These are phyloP conservation scores for Cebus imitator DNA, from an alignment of 2,113 vertebrate species.

Conservation along the genomic window DNA sequence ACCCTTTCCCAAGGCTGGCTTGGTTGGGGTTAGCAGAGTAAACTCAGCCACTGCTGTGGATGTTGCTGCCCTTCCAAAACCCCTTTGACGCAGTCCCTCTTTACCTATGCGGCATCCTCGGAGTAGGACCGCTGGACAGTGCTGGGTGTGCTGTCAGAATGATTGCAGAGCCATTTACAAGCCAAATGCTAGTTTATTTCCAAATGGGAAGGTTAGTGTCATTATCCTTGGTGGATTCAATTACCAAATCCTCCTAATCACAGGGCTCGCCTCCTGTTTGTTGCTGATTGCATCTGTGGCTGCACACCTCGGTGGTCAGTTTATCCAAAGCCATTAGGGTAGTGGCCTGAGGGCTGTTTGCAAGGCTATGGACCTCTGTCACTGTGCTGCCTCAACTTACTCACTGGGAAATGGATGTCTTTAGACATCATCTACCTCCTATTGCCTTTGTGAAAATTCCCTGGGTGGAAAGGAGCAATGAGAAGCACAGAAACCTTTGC, in stretches of 20 bases:
- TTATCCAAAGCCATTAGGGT: conserved; percentile 61
- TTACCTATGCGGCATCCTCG: conserved; percentile 63
- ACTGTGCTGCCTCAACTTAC: conserved; percentile 1
- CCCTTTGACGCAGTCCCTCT: conserved; percentile 60
- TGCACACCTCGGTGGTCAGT: conserved; percentile 69
- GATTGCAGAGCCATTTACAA: conserved; percentile 75
- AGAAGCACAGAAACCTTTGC: not conserved
- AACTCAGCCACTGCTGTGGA: not conserved
- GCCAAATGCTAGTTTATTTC: conserved; percentile 81
- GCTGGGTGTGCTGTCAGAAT: conserved; percentile 74
- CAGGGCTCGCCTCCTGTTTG: conserved; percentile 70
- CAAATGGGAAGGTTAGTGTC: conserved; percentile 80
- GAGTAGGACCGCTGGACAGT: conserved; percentile 25
- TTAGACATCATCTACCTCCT: not conserved
- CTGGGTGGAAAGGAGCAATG: not conserved
- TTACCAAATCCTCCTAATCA: conserved; percentile 78
- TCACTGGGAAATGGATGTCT: not conserved
- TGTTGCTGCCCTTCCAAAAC: conserved; percentile 52
- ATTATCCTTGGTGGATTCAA: conserved; percentile 81
- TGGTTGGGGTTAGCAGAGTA: not conserved
- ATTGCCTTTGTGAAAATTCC: not conserved
- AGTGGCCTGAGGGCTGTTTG: not conserved
- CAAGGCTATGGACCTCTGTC: not conserved
- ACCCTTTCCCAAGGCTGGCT: not conserved
- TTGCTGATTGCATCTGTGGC: conserved; percentile 71